Evolutionary conservation across 2,888 invertebrate genomes (phyloP).

Genomic region (Suillia variegata): DNA sequence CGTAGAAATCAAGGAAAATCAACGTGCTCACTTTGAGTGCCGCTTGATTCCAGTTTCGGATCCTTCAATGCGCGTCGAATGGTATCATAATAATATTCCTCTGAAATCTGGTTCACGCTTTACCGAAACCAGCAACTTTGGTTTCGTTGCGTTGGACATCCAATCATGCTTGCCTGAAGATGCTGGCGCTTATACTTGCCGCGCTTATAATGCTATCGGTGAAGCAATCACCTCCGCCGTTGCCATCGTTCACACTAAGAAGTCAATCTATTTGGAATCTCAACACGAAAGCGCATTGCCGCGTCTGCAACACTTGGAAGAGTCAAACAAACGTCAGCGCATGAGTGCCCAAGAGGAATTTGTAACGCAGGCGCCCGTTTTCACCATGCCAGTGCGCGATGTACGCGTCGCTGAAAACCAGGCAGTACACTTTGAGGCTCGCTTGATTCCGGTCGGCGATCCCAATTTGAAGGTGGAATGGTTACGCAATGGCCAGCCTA

Average conservation of each 20-base stretch:
- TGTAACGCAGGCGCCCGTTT: constrained; percentile 86
- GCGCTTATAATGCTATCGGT: constrained; percentile 89
- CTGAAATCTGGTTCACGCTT: constrained; percentile 94
- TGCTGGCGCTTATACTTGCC: constrained; percentile 93
- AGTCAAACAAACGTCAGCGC: constrained; percentile 75
- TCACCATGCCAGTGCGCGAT: constrained; percentile 89
- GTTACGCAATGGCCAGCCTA: constrained; percentile 88
- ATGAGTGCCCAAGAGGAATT: constrained; percentile 77
- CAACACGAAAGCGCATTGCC: constrained; percentile 86
- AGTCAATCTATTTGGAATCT: constrained; percentile 84
- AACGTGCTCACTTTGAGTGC: constrained; percentile 93
- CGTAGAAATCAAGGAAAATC: constrained; percentile 91
- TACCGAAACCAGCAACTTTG: constrained; percentile 95
- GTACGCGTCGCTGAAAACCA: constrained; percentile 86
- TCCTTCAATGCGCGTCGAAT: constrained; percentile 90
- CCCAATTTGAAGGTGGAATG: constrained; percentile 91
- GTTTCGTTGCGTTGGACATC: constrained; percentile 95
- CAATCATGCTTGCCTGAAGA: constrained; percentile 95
- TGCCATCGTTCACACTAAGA: constrained; percentile 80
- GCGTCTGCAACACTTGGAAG: constrained; percentile 82
- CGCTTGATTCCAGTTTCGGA: constrained; percentile 93
- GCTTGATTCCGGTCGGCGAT: constrained; percentile 93
- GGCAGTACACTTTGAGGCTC: constrained; percentile 91
- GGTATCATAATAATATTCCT: constrained; percentile 91
- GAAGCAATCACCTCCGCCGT: constrained; percentile 92